Evolutionary conservation across 2,888 invertebrate species (phyloP), one percentile per base, ranked within the genome.

Genomic region (Drosophila tanythrix): DNA sequence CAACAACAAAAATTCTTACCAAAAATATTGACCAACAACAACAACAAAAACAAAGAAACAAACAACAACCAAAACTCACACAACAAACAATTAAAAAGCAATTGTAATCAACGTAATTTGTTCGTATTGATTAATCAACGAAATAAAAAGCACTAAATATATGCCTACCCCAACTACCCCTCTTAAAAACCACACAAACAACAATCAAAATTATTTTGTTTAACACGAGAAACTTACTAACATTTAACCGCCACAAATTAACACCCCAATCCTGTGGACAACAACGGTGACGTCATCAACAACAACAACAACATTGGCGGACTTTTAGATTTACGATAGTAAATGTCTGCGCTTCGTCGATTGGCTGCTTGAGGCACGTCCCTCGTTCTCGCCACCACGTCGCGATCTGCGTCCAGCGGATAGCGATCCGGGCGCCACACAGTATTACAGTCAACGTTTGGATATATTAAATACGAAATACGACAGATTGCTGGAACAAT

Each of bases 271-370:
- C 46, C 70, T 62, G 62, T 38, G 72, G 40, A 50, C 50, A 69
- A 66, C 76, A 64, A 61, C 65, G 21, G 50, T 55, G 62, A 74
- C 69, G 63, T 48, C 70, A 62, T 52, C 61, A 48, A 15, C 70
- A 29, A 27, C 27, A 27, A 50, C 59, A 15, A 21, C 31, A 53
- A 29, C 11, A 43, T 46, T 27, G 46, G 29, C n/a, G 52, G 21
- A 21, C 11, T 68, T 21, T 15, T 43, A 93, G 93, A 93, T 93
- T 88, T 93, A 93, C 90, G 93, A 93, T 79, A 92, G 93, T 81
- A 93, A 93, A 91, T 93, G 93, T 81, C 83, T 93, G 73, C 93
- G 93, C 76, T 93, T 93, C 73, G 91, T 93, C 77, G 93, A 93
- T 81, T 93, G 93, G 93, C 79, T 93, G 66, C 86, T 92, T 43